A percentile compares a stretch with the other conserved stretches of the same genome.
These are phyloP conservation scores for Caenorhabditis sulstoni DNA, from an alignment of 2,888 invertebrate species.

Conservation along the genomic window DNA sequence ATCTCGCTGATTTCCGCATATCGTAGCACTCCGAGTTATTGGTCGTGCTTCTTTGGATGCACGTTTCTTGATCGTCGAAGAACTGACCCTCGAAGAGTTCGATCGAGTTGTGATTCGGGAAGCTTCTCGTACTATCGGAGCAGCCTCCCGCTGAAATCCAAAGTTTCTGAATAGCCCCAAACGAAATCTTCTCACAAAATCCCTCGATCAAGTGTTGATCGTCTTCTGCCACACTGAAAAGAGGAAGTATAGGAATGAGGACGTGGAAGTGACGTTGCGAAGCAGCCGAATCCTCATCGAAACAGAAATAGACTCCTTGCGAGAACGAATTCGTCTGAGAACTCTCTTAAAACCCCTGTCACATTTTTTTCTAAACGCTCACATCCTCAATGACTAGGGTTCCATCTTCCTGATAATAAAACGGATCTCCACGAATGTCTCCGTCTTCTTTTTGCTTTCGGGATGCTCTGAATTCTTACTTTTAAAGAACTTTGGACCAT, in stretches of 20 bases:
- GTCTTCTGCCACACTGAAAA: constrained; percentile 16
- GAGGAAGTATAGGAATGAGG: constrained; percentile 35
- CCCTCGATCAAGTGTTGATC: not conserved
- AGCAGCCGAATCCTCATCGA: constrained; percentile 37
- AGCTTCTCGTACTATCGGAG: constrained; percentile 21
- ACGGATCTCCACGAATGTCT: constrained; percentile 18
- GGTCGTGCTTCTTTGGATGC: constrained; percentile 23
- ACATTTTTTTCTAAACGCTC: not conserved
- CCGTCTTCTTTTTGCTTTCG: not conserved
- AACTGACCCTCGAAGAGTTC: not conserved
- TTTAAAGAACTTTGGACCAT: not conserved
- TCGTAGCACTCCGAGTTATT: constrained; percentile 37
- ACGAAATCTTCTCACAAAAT: no score
- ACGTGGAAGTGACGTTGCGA: constrained; percentile 39
- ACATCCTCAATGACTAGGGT: constrained; percentile 37
- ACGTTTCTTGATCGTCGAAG: constrained; percentile 46
- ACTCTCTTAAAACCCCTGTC: not conserved
- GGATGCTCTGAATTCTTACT: not conserved
- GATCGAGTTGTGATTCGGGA: constrained; percentile 29
- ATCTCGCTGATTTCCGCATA: constrained; percentile 5
- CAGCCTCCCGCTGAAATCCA: constrained; percentile 26
- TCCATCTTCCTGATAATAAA: constrained; percentile 40
- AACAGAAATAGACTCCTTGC: constrained; percentile 50
- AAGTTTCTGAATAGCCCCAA: no score
- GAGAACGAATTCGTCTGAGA: constrained; percentile 33